Evolutionary conservation across 2,888 invertebrate species (phyloP).

Genomic region (Heliconius ismenius): DNA sequence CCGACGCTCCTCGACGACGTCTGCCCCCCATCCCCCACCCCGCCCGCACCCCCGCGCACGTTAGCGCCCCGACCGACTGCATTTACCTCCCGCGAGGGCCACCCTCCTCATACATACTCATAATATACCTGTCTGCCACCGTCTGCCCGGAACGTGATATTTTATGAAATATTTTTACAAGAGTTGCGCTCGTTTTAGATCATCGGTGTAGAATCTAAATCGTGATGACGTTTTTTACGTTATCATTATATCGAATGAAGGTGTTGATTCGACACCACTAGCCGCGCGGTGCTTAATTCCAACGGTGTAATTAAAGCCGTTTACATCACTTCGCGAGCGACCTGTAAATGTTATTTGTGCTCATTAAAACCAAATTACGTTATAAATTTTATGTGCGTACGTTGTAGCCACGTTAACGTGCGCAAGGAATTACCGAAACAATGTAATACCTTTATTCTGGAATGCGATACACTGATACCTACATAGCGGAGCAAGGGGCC

Average conservation of each 20-base stretch:
- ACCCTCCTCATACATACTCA: slow-evolving; percentile 60
- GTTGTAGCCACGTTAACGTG: slow-evolving; percentile 62
- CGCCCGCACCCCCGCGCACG: slow-evolving; percentile 63
- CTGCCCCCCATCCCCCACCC: slow-evolving; percentile 58
- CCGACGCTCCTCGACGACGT: slow-evolving; percentile 80
- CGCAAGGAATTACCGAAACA: slow-evolving; percentile 63
- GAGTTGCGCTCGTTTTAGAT: slow-evolving; percentile 49
- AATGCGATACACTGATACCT: slow-evolving; percentile 40
- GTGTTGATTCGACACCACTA: slow-evolving; percentile 53
- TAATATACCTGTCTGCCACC: slow-evolving; percentile 64
- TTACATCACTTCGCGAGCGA: slow-evolving; percentile 73
- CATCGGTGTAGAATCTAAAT: slow-evolving; percentile 25
- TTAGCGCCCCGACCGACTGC: slow-evolving; percentile 81
- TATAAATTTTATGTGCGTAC: slow-evolving; percentile 71
- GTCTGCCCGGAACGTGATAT: slow-evolving; percentile 50
- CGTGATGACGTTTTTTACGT: slow-evolving; percentile 49
- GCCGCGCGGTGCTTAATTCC: slow-evolving; percentile 50
- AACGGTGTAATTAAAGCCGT: slow-evolving; percentile 71
- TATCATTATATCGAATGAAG: slow-evolving; percentile 56
- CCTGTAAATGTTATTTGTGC: slow-evolving; percentile 74
- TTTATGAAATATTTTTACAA: slow-evolving; percentile 57
- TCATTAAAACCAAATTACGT: slow-evolving; percentile 74
- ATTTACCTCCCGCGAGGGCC: slow-evolving; percentile 73
- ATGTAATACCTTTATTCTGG: slow-evolving; percentile 55
- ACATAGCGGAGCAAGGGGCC: slow-evolving; percentile 31